Evolutionary conservation across 2,797 vertebrate species (phyloP).

Genomic region (Simalia tracyae): DNA sequence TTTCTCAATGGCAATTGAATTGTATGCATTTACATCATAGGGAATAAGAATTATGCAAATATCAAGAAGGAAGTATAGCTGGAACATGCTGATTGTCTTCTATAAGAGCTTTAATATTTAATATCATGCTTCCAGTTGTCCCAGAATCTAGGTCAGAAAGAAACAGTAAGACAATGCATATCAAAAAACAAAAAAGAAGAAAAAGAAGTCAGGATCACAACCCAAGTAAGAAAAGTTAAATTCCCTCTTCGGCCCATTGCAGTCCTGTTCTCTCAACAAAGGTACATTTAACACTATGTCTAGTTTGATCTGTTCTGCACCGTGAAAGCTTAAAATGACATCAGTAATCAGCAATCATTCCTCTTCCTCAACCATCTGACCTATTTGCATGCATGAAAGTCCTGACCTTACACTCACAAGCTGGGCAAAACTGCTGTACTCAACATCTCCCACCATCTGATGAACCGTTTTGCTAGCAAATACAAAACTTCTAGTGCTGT

Average conservation of each 20-base stretch:
- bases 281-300: background rate
- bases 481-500: background rate
- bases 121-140: background rate
- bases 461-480: background rate
- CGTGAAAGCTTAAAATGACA: background rate
- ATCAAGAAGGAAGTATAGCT: background rate
- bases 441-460: background rate
- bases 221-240: background rate
- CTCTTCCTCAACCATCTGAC: background rate
- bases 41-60: background rate
- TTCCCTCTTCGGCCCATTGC: background rate
- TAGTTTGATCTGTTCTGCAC: background rate
- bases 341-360: background rate
- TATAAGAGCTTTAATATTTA: slow-evolving; percentile 10
- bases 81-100: slow-evolving; percentile 4
- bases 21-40: background rate
- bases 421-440: background rate
- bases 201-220: background rate
- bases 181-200: background rate
- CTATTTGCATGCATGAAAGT: background rate
- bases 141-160: background rate
- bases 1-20: background rate
- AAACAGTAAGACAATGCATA: background rate
- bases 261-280: background rate
- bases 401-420: background rate